Percentiles rank a stretch among this genome's conserved stretches.
These are phyloP conservation scores for Gallinago media DNA, from an alignment of 2,113 vertebrate species.

Conservation along the genomic window DNA sequence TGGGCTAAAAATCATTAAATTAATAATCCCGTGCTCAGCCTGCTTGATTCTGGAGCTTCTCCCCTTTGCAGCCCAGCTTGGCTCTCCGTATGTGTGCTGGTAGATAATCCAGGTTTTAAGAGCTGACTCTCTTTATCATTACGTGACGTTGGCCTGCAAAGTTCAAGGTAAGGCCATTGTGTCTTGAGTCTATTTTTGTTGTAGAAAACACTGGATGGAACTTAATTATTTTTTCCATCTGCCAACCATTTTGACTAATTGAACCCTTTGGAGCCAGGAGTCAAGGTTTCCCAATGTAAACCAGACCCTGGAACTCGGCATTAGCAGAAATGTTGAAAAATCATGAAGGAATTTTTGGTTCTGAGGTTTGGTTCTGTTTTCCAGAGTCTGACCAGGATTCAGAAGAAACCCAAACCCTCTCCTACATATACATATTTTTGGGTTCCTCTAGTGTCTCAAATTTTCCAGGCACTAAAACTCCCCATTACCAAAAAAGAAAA, in stretches of 20 bases:
- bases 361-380: conserved; percentile 69
- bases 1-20: neutral
- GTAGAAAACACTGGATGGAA: conserved; percentile 56
- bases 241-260: conserved; percentile 73
- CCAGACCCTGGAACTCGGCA: conserved; percentile 6
- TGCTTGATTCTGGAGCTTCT: neutral
- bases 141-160: conserved; percentile 46
- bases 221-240: conserved; percentile 71
- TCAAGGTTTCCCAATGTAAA: conserved; percentile 68
- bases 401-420: conserved; percentile 33
- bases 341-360: conserved; percentile 61
- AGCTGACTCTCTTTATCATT: conserved; percentile 58
- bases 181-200: conserved; percentile 65
- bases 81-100: neutral
- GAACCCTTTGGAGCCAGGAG: conserved; percentile 66
- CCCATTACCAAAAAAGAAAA: neutral
- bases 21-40: fast-evolving
- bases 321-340: conserved; percentile 57
- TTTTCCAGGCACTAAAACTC: conserved; percentile 50
- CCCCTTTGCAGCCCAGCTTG: neutral
- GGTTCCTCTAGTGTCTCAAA: conserved; percentile 11
- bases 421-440: conserved; percentile 26
- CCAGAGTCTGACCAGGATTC: conserved; percentile 41
- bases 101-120: conserved; percentile 38
- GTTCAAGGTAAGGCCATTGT: conserved; percentile 70